Conservation (phyloP, 2,888 invertebrate species). For the Mycalesis mineus region DNA sequence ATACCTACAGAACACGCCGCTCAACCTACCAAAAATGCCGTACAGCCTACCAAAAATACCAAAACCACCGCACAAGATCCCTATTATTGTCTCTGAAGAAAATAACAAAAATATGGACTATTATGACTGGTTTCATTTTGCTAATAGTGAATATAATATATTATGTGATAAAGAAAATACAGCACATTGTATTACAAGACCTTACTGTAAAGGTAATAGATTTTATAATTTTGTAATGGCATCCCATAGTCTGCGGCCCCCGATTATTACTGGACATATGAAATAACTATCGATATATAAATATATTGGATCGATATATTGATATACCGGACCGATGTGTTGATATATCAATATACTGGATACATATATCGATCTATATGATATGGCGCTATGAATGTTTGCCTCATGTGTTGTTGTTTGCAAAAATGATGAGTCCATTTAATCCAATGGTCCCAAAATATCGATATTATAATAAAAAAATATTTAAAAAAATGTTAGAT, state of each 20-base stretch:
- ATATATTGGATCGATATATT: too few relatives aligned
- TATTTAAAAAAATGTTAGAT: neutral
- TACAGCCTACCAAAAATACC: neutral
- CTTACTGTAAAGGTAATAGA: neutral
- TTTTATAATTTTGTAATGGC: neutral
- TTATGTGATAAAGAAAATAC: neutral
- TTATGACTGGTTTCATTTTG: neutral
- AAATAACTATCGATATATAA: neutral
- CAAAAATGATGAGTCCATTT: too few relatives aligned
- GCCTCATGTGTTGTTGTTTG: too few relatives aligned
- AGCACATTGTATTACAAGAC: neutral
- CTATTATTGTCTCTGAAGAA: neutral
- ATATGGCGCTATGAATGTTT: too few relatives aligned
- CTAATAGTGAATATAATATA: neutral
- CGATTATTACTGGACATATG: constrained; percentile 10
- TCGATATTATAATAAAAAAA: neutral
- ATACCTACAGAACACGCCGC: neutral
- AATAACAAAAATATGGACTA: neutral
- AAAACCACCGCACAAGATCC: neutral
- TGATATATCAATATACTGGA: too few relatives aligned
- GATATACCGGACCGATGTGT: too few relatives aligned
- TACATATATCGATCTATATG: too few relatives aligned
- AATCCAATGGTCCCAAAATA: too few relatives aligned
- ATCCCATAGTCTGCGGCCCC: constrained; percentile 4
- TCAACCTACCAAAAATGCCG: neutral